Evolutionary conservation across 2,888 invertebrate species (phyloP).

Genomic region (Andrena hattorfiana): DNA sequence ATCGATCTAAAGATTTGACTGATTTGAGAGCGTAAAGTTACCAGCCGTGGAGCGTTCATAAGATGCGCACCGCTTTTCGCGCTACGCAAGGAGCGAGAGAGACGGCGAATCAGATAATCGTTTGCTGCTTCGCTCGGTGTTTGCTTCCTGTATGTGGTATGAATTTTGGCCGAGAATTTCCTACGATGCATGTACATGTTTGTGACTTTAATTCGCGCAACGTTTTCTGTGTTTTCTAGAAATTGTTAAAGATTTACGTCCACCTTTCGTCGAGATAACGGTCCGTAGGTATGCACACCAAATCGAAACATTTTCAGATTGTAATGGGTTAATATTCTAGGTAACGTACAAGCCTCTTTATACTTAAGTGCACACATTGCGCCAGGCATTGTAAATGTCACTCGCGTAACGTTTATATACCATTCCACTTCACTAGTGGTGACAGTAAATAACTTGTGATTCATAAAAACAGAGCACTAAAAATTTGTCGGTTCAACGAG

Average conservation of each 20-base stretch:
- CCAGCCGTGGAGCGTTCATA: background rate
- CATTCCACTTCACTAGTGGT: slow-evolving; percentile 2
- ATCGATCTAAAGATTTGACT: slow-evolving; percentile 16
- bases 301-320: slow-evolving; percentile 33
- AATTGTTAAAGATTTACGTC: slow-evolving; percentile 27
- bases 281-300: slow-evolving; percentile 15
- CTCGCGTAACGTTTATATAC: background rate
- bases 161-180: slow-evolving; percentile 38
- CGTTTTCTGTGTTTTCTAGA: slow-evolving; percentile 41
- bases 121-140: slow-evolving; percentile 38
- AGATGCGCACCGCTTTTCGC: slow-evolving; percentile 40
- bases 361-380: background rate
- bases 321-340: slow-evolving; percentile 63
- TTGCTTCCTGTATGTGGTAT: slow-evolving; percentile 47
- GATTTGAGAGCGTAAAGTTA: slow-evolving; percentile 18
- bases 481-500: slow-evolving; percentile 1
- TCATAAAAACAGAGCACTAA: background rate
- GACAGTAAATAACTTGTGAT: background rate
- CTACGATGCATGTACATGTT: slow-evolving; percentile 25
- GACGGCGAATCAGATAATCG: slow-evolving; percentile 29
- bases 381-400: background rate
- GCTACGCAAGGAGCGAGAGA: slow-evolving; percentile 47
- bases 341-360: slow-evolving; percentile 51
- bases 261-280: slow-evolving; percentile 31
- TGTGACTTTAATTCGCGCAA: slow-evolving; percentile 16